Conservation (phyloP, 2,797 vertebrate species). For the Siniperca scherzeri region DNA sequence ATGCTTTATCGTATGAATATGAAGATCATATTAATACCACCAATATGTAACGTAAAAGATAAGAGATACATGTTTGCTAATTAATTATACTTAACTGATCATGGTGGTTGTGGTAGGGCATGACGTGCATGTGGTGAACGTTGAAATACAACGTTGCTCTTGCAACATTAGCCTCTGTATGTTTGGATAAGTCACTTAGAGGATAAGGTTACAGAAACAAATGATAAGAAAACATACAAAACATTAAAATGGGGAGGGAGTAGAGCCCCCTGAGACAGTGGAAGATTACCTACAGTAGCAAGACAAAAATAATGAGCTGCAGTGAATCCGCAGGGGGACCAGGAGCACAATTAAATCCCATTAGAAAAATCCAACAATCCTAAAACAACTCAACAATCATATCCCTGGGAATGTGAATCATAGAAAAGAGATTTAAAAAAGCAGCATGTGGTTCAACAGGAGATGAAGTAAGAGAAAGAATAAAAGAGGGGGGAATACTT, state of each 20-base stretch:
- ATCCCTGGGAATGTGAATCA: conserved; percentile 33
- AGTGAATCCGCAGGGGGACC: conserved; percentile 49
- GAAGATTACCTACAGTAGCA: conserved; percentile 65
- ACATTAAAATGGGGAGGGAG: conserved; percentile 47
- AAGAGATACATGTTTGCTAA: not conserved
- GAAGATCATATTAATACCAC: conserved; percentile 15
- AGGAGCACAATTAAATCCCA: conserved; percentile 43
- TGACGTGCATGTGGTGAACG: conserved; percentile 6
- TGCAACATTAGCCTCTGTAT: not conserved
- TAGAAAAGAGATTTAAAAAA: conserved; percentile 24
- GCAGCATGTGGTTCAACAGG: not conserved
- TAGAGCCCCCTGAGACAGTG: conserved; percentile 48
- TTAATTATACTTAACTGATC: conserved; percentile 26
- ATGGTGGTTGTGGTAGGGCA: not conserved
- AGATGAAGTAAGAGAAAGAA: conserved; percentile 6
- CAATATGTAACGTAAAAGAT: conserved; percentile 2
- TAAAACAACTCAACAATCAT: conserved; percentile 52
- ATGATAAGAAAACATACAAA: conserved; percentile 51
- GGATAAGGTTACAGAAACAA: conserved; percentile 46
- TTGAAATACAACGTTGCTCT: conserved; percentile 29
- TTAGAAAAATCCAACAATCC: conserved; percentile 45
- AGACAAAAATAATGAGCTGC: conserved; percentile 69
- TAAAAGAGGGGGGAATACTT: conserved; percentile 18
- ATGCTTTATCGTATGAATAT: conserved; percentile 12
- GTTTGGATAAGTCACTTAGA: conserved; percentile 17